Conservation (phyloP, 2,797 vertebrate genomes). For the Presbytis comata region DNA sequence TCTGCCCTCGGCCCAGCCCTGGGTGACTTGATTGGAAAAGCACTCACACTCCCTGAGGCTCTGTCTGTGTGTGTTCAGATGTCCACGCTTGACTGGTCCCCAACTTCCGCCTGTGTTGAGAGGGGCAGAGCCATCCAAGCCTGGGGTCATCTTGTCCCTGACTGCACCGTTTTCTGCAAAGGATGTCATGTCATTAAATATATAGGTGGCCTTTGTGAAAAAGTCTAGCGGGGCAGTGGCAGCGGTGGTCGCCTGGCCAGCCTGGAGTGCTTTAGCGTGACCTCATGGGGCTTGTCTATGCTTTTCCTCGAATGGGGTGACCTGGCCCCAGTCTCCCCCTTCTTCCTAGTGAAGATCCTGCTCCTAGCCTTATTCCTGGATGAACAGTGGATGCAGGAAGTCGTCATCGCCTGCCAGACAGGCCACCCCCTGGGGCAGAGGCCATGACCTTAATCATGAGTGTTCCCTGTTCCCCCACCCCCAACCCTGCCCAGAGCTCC, state of each 20-base stretch:
- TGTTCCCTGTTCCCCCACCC: background rate
- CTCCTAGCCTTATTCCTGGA: conserved; percentile 3
- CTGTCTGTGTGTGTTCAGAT: background rate
- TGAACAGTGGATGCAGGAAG: conserved; percentile 43
- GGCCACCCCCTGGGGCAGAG: background rate
- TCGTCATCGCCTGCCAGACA: background rate
- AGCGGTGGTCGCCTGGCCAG: background rate
- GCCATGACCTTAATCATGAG: background rate
- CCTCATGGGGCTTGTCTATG: background rate
- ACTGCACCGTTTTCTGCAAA: background rate
- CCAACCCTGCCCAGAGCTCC: background rate
- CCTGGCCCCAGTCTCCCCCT: background rate
- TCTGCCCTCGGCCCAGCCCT: background rate
- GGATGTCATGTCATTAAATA: background rate
- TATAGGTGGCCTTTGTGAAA: background rate
- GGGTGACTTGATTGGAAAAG: conserved; percentile 30
- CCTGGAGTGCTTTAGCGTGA: background rate
- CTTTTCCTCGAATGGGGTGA: background rate
- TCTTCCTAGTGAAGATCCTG: background rate
- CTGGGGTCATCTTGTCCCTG: background rate
- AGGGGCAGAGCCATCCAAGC: background rate
- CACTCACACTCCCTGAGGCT: background rate
- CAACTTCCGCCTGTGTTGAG: background rate
- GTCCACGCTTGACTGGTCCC: background rate
- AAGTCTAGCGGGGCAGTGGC: background rate